phyloP scores from a whole-genome alignment of 2,888 invertebrate genomes.

The Plebejus melissa region DNA sequence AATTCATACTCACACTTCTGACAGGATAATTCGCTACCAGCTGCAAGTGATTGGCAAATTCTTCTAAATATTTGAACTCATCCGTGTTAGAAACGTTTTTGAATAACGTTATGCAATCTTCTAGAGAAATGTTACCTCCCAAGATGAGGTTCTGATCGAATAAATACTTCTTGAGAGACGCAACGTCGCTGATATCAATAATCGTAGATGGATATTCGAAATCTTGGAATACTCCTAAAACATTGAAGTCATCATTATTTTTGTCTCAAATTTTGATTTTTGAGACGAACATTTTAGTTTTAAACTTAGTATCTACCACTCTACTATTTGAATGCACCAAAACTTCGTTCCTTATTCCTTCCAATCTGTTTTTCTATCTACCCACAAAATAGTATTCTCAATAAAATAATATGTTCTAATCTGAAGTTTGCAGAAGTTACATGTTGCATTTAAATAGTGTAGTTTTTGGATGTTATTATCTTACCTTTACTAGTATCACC shows the following conservation, averaged over 20 bases:
- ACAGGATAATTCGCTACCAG: constrained; percentile 81
- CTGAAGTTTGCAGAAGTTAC: too few species aligned
- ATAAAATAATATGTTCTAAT: too few species aligned
- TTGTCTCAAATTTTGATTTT: background rate
- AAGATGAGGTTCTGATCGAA: constrained; percentile 66
- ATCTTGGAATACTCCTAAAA: constrained; percentile 55
- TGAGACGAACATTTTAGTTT: too few species aligned
- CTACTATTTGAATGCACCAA: too few species aligned
- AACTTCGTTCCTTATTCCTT: too few species aligned
- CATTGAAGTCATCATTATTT: background rate
- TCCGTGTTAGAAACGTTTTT: constrained; percentile 52
- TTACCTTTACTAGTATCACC: constrained; percentile 87
- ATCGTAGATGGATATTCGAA: constrained; percentile 53
- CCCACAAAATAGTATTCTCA: too few species aligned
- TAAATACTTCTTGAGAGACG: constrained; percentile 49
- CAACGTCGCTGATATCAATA: constrained; percentile 61
- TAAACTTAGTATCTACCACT: too few species aligned
- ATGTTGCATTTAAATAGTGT: too few species aligned
- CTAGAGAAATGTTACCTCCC: constrained; percentile 79
- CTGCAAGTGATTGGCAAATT: constrained; percentile 78
- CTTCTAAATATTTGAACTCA: constrained; percentile 73
- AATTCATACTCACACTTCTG: constrained; percentile 72
- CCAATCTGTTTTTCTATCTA: too few species aligned
- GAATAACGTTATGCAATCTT: constrained; percentile 74
- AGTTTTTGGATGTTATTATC: background rate